Evolutionary conservation across 2,113 vertebrate genomes (phyloP).

Genomic region (Zosterops lateralis): DNA sequence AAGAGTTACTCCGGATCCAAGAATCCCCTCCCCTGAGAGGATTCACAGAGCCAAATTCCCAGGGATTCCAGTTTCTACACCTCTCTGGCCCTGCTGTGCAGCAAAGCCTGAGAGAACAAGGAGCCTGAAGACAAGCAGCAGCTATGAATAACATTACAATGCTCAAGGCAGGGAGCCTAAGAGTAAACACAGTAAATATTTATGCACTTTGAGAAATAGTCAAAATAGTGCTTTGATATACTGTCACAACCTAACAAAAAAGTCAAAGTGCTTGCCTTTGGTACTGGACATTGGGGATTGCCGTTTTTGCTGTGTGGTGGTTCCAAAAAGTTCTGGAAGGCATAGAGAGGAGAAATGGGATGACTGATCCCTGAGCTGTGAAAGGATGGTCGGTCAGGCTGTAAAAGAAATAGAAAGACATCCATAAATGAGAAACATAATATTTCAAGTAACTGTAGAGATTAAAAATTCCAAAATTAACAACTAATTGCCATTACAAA

Average conservation of each 20-base stretch:
- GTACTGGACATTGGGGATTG: constrained; percentile 54
- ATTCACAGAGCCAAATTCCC: no score
- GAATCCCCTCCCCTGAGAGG: rapidly evolving
- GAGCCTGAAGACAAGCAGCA: background rate
- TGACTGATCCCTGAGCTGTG: constrained; percentile 66
- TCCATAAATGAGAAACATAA: background rate
- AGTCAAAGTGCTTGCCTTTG: constrained; percentile 67
- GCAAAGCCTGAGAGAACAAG: background rate
- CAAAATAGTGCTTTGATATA: background rate
- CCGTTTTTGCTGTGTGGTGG: constrained; percentile 22
- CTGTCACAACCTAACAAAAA: background rate
- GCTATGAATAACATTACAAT: rapidly evolving
- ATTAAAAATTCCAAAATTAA: background rate
- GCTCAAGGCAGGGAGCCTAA: background rate
- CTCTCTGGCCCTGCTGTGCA: background rate
- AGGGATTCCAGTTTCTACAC: rapidly evolving
- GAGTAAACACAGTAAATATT: background rate
- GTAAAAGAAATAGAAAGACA: background rate
- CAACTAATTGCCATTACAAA: background rate
- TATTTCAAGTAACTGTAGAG: background rate
- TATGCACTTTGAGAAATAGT: background rate
- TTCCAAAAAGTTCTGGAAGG: constrained; percentile 72
- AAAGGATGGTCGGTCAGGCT: constrained; percentile 74
- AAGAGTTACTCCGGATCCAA: background rate
- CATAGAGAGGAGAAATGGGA: constrained; percentile 74